Evolutionary conservation across 2,113 vertebrate genomes (phyloP).

Genomic region (Xyliphius kryptos): DNA sequence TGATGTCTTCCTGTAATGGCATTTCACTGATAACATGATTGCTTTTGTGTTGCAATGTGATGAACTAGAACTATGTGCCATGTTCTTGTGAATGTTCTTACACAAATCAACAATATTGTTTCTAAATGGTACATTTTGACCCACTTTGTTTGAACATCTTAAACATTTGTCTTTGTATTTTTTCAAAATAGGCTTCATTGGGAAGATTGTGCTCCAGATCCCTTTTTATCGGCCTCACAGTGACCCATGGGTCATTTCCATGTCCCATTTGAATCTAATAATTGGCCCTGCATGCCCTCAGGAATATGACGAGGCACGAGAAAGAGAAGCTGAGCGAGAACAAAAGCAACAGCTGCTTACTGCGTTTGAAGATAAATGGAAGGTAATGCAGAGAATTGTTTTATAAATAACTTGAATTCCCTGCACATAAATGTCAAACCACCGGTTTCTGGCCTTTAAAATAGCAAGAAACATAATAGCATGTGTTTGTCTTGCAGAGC

Average conservation of each 20-base stretch:
- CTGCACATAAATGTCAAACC: no score
- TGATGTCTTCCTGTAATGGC: background rate
- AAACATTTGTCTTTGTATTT: no score
- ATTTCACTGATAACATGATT: background rate
- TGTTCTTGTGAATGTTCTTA: no score
- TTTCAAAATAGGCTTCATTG: slow-evolving; percentile 78
- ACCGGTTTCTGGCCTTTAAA: no score
- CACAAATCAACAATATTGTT: no score
- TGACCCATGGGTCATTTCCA: slow-evolving; percentile 95
- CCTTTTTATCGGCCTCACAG: slow-evolving; percentile 94
- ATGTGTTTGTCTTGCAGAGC: slow-evolving; percentile 59
- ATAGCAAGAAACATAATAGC: background rate
- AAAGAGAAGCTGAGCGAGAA: slow-evolving; percentile 71
- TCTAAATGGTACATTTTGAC: background rate
- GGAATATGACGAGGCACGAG: slow-evolving; percentile 76
- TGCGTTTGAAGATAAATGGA: slow-evolving; percentile 90
- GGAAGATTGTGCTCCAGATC: slow-evolving; percentile 94
- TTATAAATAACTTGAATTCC: no score
- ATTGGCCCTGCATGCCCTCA: slow-evolving; percentile 75
- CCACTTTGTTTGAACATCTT: no score
- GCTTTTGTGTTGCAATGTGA: no score
- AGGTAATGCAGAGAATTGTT: no score
- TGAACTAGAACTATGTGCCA: no score
- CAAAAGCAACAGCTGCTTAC: slow-evolving; percentile 78
- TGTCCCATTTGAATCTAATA: slow-evolving; percentile 90